phyloP scores from a whole-genome alignment of 2,113 vertebrate species.

The Sphaerodactylus townsendi region DNA sequence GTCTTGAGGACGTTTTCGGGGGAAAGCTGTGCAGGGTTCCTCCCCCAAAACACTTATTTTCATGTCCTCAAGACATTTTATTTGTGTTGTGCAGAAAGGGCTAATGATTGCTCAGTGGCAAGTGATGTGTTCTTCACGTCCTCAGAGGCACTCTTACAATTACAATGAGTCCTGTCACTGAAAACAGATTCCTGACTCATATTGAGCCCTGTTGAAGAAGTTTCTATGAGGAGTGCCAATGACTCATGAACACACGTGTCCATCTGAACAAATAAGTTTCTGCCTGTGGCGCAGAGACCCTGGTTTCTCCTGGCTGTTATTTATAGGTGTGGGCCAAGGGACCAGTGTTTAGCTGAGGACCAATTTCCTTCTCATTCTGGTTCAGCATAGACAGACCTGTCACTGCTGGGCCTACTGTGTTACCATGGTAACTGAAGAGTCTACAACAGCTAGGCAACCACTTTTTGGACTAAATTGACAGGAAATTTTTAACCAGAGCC shows the following conservation, averaged over 20 bases:
- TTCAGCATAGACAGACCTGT: conserved; percentile 56
- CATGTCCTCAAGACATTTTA: no score
- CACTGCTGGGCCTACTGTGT: conserved; percentile 66
- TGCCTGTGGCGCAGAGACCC: neutral
- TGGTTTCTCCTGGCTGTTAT: neutral
- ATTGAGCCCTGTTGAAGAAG: neutral
- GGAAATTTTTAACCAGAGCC: conserved; percentile 52
- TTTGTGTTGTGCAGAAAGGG: neutral
- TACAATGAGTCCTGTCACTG: neutral
- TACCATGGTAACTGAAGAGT: conserved; percentile 66
- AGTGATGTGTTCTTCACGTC: neutral
- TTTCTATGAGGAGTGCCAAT: neutral
- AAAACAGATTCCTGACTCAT: neutral
- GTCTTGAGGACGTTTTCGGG: no score
- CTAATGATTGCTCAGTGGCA: neutral
- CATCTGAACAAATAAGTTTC: no score
- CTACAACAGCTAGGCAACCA: conserved; percentile 57
- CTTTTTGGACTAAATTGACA: conserved; percentile 42
- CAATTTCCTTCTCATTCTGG: conserved; percentile 38
- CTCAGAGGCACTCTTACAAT: neutral
- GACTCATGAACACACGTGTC: neutral
- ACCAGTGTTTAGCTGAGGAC: neutral
- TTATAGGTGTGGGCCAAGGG: neutral
- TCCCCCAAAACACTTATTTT: no score
- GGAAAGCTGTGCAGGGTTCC: no score